Evolutionary conservation across 2,113 vertebrate genomes (phyloP).

Genomic region (Casuarius casuarius): DNA sequence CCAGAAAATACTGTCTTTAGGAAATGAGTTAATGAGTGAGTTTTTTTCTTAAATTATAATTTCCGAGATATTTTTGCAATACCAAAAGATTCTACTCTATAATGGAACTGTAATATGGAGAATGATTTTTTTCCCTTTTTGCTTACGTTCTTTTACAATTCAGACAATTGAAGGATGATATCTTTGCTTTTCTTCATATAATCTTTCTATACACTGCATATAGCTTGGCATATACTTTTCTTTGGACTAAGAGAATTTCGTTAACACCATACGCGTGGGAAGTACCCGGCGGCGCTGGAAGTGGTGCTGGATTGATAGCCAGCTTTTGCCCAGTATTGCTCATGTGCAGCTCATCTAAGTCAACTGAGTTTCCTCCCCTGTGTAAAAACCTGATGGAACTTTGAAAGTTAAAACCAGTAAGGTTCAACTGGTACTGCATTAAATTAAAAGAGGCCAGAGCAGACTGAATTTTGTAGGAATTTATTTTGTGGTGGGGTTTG

Average conservation of each 20-base stretch:
- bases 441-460: slow-evolving; percentile 2
- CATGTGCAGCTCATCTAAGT: neutral
- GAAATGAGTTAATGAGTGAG: neutral
- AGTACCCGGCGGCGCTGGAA: accelerated
- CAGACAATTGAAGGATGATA: neutral
- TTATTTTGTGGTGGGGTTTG: slow-evolving; percentile 33
- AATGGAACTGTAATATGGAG: neutral
- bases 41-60: neutral
- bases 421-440: neutral
- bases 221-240: neutral
- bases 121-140: neutral
- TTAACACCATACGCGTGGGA: accelerated
- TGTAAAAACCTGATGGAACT: neutral
- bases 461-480: slow-evolving; percentile 32
- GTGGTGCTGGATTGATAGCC: accelerated
- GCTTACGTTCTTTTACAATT: neutral
- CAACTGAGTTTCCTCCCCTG: neutral
- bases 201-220: accelerated
- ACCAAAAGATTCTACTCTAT: neutral
- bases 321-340: neutral
- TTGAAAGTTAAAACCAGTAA: neutral
- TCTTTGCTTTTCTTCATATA: neutral
- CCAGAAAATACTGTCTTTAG: neutral
- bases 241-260: neutral
- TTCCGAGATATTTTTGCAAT: neutral